A percentile compares a stretch with the other conserved stretches of the same genome.
Evolutionary conservation across 2,113 vertebrate genomes (phyloP).

Genomic region (Physeter macrocephalus): DNA sequence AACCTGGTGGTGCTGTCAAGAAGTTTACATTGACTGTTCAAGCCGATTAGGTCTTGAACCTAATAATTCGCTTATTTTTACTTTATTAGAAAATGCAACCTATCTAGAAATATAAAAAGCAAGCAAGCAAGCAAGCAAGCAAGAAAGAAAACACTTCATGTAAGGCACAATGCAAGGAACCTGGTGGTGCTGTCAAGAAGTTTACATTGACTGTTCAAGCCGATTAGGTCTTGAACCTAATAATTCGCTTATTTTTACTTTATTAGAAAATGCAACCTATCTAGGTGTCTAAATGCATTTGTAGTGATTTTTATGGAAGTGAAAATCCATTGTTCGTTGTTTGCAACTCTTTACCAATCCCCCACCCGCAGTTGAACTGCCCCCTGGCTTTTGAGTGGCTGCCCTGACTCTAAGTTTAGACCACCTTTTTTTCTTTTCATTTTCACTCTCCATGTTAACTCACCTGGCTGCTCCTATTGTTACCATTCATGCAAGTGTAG

Average conservation of each 20-base stretch:
- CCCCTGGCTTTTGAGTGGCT: not conserved
- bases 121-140: too few species aligned
- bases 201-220: not conserved
- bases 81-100: too few species aligned
- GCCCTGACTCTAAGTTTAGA: not conserved
- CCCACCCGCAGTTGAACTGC: fast-evolving
- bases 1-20: not conserved
- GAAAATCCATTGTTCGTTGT: not conserved
- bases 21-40: not conserved
- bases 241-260: not conserved
- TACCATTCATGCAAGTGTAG: not conserved
- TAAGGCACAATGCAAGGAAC: not conserved
- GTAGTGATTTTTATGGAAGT: not conserved
- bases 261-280: not conserved
- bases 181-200: not conserved
- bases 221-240: not conserved
- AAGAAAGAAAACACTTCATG: too few species aligned
- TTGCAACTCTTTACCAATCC: not conserved
- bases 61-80: not conserved
- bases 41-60: not conserved
- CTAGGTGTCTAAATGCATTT: not conserved
- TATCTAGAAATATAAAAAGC: too few species aligned
- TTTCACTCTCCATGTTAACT: not conserved
- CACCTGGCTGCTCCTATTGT: not conserved
- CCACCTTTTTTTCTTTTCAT: not conserved